Percentiles rank a stretch among this genome's conserved stretches.
Conservation (phyloP, 53 echinoderm and acorn worm species). For the Henricia sp. region DNA sequence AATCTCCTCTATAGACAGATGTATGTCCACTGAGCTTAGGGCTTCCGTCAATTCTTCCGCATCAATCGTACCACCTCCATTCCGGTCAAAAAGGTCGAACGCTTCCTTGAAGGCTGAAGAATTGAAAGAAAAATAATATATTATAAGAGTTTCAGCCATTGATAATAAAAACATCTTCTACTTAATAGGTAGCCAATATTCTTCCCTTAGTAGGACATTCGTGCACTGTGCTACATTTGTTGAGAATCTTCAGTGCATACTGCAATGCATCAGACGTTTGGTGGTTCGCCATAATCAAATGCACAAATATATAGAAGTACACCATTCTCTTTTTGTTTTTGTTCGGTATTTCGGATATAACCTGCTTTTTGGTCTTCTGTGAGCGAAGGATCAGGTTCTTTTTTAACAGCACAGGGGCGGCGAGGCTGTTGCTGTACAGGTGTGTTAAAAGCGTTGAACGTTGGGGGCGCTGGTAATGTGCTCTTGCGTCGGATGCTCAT, state of each 20-base stretch:
- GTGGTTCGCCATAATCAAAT: too few species aligned
- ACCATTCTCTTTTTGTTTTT: background rate
- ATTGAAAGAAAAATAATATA: background rate
- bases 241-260: too few species aligned
- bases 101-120: slow-evolving; percentile 92
- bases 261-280: too few species aligned
- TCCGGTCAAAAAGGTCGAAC: slow-evolving; percentile 97
- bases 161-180: too few species aligned
- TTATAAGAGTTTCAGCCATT: too few species aligned
- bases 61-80: slow-evolving; percentile 93
- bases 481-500: slow-evolving; percentile 45
- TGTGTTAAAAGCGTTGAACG: slow-evolving; percentile 7
- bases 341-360: background rate
- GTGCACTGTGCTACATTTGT: too few species aligned
- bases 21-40: slow-evolving; percentile 83
- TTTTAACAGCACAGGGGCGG: background rate
- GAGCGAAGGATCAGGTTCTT: slow-evolving; percentile 71
- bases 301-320: too few species aligned
- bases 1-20: slow-evolving; percentile 82
- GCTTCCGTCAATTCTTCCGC: slow-evolving; percentile 82
- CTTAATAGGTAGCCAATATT: too few species aligned
- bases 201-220: too few species aligned
- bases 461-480: background rate
- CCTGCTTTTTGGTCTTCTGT: slow-evolving; percentile 85
- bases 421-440: background rate